Base-by-base conservation (phyloP, 2,797 vertebrate genomes). In the Ibycter americanus region DNA sequence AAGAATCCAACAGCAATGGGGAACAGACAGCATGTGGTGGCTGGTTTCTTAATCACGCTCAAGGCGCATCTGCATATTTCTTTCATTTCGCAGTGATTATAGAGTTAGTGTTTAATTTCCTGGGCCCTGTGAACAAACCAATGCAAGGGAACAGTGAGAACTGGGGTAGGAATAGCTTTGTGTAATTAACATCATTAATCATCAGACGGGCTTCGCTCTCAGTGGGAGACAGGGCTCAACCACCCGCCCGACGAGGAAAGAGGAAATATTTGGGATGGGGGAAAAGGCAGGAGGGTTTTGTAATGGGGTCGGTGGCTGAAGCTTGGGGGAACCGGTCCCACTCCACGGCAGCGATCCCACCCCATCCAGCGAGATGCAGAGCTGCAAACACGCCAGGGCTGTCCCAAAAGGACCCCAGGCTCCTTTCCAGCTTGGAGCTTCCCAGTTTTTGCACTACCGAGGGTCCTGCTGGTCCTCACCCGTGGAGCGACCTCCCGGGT, bases 101-200 rank as follows among this genome's bases (percentile, higher is more conserved):
- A 19, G 73, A 63, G 83, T 74, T 54, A 49, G 73, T 8, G 92
- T 74, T 94, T 91, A 83, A 84, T 91, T 91, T 88, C 92, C 92
- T 80, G 92, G 79, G 89, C 92, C 62, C 78, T 18, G 72, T 5
- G 47, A 78, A 62, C 49, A 16, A 65, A 67, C 61, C 61, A 4
- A 29, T 9, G 66, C 78, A 4, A 58, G 88, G 88, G 92, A 73
- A 36, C 55, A n/a, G 83, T 6, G 73, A 42, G 73, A 54, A 32
- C 56, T 4, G 61, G 78, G 78, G 36, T 42, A 61, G 92, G 88
- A 80, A 83, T 16, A 21, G 87, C 83, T 73, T 7, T 1, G 49
- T 8, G 68, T 94, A 94, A 94, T 94, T 83, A 94, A 84, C 32
- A 18, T n/a, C 89, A 36, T 94, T 94, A 83, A 94, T 94, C 92